Evolutionary conservation across 2,113 vertebrate genomes (phyloP).

Genomic region (Hirundichthys speculiger): DNA sequence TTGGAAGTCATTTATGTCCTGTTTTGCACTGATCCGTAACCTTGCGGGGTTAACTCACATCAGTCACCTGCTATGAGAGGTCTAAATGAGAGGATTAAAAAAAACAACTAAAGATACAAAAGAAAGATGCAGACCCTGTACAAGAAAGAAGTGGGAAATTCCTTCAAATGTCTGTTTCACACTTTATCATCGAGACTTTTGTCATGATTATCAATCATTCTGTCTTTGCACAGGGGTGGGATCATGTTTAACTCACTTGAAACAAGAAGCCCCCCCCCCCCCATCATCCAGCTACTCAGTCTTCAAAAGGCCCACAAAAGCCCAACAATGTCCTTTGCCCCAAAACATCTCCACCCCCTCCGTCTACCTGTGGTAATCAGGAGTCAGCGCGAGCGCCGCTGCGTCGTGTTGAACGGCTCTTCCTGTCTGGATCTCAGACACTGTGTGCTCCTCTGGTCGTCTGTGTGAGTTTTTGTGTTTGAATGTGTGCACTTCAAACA

Average conservation of each 20-base stretch:
- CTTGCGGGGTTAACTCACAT: slow-evolving; percentile 60
- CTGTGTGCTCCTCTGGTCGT: slow-evolving; percentile 2
- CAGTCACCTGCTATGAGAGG: no score
- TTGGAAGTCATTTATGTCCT: slow-evolving; percentile 61
- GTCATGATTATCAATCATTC: slow-evolving; percentile 22
- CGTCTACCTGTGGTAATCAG: slow-evolving; percentile 29
- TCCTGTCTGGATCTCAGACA: slow-evolving; percentile 26
- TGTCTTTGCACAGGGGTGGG: slow-evolving; percentile 9
- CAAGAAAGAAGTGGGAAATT: slow-evolving; percentile 34
- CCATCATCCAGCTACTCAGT: slow-evolving; percentile 21
- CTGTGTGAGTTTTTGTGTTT: slow-evolving; percentile 15
- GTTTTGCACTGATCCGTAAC: slow-evolving; percentile 65
- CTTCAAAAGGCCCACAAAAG: slow-evolving; percentile 36
- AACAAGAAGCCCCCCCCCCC: not conserved
- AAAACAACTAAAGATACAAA: no score
- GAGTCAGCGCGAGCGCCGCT: no score
- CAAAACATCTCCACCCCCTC: slow-evolving; percentile 32
- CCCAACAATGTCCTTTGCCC: slow-evolving; percentile 5
- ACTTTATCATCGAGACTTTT: not conserved
- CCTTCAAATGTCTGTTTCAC: slow-evolving; percentile 11
- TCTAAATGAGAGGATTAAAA: no score
- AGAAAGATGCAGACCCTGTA: slow-evolving; percentile 34
- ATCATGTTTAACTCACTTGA: slow-evolving; percentile 17
- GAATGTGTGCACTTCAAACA: slow-evolving; percentile 1
- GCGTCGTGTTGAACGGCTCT: slow-evolving; percentile 2